Percentiles rank a stretch among this genome's conserved stretches.
phyloP scores from a whole-genome alignment of 2,113 vertebrate genomes.

The Campylomormyrus tamandua region DNA sequence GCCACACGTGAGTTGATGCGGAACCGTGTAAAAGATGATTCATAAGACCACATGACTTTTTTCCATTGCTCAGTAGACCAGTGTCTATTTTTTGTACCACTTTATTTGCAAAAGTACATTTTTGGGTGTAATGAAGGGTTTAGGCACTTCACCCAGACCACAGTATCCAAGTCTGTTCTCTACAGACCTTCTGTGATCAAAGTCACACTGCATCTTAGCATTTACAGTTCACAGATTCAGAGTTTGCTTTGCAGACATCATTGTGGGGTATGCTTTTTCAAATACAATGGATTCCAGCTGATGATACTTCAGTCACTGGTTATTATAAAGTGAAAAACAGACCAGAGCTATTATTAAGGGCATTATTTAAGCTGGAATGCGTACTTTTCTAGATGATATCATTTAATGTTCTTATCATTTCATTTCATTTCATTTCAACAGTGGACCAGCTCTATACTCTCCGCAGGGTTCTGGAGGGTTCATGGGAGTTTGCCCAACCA shows the following conservation, averaged over 20 bases:
- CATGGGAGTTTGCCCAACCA: no score
- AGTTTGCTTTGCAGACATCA: background rate
- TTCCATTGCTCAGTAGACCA: background rate
- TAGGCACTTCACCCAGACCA: background rate
- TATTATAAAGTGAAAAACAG: background rate
- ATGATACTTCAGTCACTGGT: background rate
- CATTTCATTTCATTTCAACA: background rate
- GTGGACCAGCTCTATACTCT: no score
- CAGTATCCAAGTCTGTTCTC: background rate
- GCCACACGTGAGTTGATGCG: background rate
- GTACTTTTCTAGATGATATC: background rate
- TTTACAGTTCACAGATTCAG: background rate
- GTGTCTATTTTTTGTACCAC: background rate
- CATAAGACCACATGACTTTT: background rate
- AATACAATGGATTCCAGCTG: background rate
- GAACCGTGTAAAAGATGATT: background rate
- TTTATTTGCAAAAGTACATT: background rate
- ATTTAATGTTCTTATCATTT: background rate
- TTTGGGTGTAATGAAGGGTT: background rate
- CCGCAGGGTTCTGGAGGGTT: no score
- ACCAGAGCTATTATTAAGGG: background rate
- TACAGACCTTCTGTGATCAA: background rate
- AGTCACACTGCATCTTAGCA: background rate
- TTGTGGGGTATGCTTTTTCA: background rate
- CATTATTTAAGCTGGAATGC: background rate